phyloP scores from a whole-genome alignment of 2,888 invertebrate genomes.

The Coronaproctus castanopsis region DNA sequence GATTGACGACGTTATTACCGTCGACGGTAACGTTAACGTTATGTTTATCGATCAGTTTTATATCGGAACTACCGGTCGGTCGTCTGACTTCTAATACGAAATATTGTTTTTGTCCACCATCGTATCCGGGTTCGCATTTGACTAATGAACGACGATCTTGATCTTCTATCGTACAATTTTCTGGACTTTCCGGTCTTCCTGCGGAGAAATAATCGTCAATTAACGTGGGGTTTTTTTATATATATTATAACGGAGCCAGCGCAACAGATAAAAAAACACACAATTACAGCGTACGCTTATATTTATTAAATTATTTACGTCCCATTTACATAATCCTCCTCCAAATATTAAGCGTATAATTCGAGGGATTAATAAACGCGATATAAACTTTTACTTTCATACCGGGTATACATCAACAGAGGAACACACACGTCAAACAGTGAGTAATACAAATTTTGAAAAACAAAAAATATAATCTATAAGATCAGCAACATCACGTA shows the following conservation, averaged over 20 bases:
- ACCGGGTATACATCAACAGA: too few relatives aligned
- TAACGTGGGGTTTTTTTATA: neutral
- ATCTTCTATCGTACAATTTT: slow-evolving; percentile 48
- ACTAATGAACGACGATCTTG: slow-evolving; percentile 37
- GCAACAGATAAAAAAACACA: neutral
- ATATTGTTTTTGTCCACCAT: slow-evolving; percentile 61
- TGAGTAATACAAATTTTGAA: too few relatives aligned
- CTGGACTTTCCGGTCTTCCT: slow-evolving; percentile 59
- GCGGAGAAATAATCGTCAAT: slow-evolving; percentile 22
- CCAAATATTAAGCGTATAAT: too few relatives aligned
- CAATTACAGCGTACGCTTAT: neutral
- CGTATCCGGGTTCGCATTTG: slow-evolving; percentile 54
- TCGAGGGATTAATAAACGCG: too few relatives aligned
- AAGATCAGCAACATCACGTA: too few relatives aligned
- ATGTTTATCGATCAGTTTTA: too few relatives aligned
- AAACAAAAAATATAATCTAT: too few relatives aligned
- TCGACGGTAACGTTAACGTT: slow-evolving; percentile 22
- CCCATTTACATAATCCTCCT: too few relatives aligned
- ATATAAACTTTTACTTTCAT: too few relatives aligned
- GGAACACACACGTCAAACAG: too few relatives aligned
- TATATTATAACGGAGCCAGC: neutral
- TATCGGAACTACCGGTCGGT: slow-evolving; percentile 1
- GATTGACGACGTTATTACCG: slow-evolving; percentile 26
- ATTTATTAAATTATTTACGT: too few relatives aligned
- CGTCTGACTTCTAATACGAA: slow-evolving; percentile 51